These are phyloP conservation scores for Orchestia grillus DNA, from an alignment of 1,140 invertebrate species.

Conservation along the genomic window DNA sequence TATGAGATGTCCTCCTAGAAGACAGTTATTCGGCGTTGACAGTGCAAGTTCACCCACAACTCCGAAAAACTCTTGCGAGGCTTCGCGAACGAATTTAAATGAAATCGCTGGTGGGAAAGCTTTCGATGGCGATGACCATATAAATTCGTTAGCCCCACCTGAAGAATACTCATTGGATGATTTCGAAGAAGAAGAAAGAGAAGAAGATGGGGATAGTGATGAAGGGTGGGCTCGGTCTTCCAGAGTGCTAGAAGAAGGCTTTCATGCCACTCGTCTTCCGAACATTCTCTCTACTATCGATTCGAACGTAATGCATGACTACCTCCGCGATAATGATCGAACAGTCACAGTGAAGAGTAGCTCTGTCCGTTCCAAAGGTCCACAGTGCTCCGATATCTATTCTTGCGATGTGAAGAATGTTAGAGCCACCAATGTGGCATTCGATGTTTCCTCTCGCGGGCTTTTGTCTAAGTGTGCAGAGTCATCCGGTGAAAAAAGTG, in stretches of 20 bases:
- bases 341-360: background rate
- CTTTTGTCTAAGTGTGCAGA: background rate
- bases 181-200: slow-evolving; percentile 46
- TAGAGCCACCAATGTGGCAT: background rate
- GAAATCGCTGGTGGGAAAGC: background rate
- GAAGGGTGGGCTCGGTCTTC: background rate
- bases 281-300: slow-evolving; percentile 49
- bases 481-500: background rate
- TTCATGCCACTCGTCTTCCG: background rate
- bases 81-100: background rate
- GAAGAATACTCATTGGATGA: slow-evolving; percentile 23
- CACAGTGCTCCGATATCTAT: background rate
- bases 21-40: background rate
- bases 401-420: slow-evolving; percentile 40
- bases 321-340: background rate
- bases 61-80: background rate
- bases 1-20: slow-evolving; percentile 21
- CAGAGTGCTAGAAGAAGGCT: background rate
- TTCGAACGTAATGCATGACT: slow-evolving; percentile 52
- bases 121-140: background rate
- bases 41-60: background rate
- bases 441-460: background rate
- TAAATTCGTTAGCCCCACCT: background rate
- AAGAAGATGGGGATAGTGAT: slow-evolving; percentile 21
- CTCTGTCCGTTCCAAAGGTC: background rate